Evolutionary conservation across 37 sponge, comb jelly and placozoan genomes (phyloP).

Genomic region (Cladorhizidae sp.): DNA sequence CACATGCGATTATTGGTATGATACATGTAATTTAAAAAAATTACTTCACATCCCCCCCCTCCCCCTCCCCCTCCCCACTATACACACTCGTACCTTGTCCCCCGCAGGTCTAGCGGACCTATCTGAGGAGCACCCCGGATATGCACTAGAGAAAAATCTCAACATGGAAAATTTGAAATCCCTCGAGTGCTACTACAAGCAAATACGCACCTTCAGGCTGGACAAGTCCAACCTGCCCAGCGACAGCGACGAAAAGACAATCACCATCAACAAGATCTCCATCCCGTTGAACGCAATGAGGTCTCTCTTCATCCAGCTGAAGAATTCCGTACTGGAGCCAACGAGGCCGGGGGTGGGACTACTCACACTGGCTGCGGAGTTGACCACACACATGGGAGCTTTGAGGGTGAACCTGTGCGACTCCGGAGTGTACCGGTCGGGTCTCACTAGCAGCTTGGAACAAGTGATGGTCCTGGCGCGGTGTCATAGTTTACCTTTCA

Average conservation of each 20-base stretch:
- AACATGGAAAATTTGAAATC: conserved; percentile 26
- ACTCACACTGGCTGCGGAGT: conserved; percentile 68
- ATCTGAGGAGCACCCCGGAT: conserved; percentile 8
- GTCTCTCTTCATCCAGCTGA: conserved; percentile 42
- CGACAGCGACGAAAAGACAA: conserved; percentile 36
- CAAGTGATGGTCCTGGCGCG: conserved; percentile 61
- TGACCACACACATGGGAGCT: conserved; percentile 65
- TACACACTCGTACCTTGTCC: background rate
- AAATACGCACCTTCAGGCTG: conserved; percentile 45
- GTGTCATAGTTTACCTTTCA: conserved; percentile 69
- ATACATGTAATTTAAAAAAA: too few relatives aligned
- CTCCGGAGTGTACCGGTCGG: conserved; percentile 64
- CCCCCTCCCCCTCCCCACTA: too few relatives aligned
- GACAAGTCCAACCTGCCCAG: conserved; percentile 44
- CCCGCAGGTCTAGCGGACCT: conserved; percentile 30
- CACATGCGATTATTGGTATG: too few relatives aligned
- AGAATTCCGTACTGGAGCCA: conserved; percentile 39
- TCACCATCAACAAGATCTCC: conserved; percentile 65
- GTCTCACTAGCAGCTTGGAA: conserved; percentile 47
- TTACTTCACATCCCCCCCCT: too few relatives aligned
- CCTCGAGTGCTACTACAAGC: conserved; percentile 54
- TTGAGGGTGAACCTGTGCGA: conserved; percentile 64
- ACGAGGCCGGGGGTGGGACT: conserved; percentile 57
- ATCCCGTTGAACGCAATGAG: conserved; percentile 77
- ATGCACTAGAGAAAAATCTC: conserved; percentile 18